Base-by-base conservation (phyloP, 2,113 vertebrate species). In the Dissostichus mawsoni region DNA sequence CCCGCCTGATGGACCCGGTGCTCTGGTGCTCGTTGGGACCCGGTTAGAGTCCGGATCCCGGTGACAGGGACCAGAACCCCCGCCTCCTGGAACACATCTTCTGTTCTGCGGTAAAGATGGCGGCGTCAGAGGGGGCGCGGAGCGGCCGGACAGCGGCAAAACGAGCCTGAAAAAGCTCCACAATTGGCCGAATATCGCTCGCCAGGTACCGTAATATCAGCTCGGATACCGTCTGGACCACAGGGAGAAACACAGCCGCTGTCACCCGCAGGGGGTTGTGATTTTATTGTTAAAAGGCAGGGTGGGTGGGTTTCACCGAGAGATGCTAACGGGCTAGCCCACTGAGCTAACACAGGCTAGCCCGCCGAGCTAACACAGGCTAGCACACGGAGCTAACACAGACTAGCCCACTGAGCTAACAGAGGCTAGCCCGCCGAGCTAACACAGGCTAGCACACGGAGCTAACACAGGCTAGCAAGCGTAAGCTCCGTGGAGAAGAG, bases 31-130 rank as follows among this genome's bases (percentile, higher is more conserved):
- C 33, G 58, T 56, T 64, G 50, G 75, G 70, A 76, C 48, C 45
- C n/a, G 65, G 61, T 68, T 41, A 9, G 74, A 41, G 84, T 67
- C 57, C 14, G 62, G 89, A 74, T 84, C 59, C n/a, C 64, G 51
- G 85, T 88, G 90, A 89, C 86, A 78, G 84, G 79, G 81, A 77
- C 73, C 80, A 48, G 72, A 91, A 69, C 86, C 89, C 87, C 90
- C 84, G 83, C 86, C 89, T 88, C 87, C 85, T 86, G 86, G 87
- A 90, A 91, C 90, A 92, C 93, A 95, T 94, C 80, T 80, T 88
- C 92, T 82, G 92, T 95, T 97, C 97, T 96, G 96, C 97, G 97
- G 97, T 97, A 97, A 99, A 99, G 95, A 99, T 98, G 98, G 98
- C 97, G 97, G 96, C 95, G 92, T 95, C 93, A 89, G 95, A 95